Base-by-base conservation (phyloP, 2,113 vertebrate species). In the Microtus pennsylvanicus region DNA sequence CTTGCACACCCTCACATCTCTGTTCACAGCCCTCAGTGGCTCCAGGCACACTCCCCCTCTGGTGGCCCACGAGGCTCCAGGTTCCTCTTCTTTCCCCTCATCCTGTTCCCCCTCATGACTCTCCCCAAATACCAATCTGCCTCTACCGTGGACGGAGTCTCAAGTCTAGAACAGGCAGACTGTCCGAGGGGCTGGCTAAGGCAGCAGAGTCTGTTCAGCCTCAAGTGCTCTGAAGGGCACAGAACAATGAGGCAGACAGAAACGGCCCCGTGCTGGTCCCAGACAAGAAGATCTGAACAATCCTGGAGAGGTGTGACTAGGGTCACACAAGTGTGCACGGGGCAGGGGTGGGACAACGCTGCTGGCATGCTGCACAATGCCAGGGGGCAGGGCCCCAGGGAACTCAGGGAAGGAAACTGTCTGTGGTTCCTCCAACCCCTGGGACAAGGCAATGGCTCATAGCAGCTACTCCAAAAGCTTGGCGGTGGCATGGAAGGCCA, bases 1-100 rank as follows among this genome's bases (percentile, higher is more conserved):
- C 8, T 6, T 30, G 5, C n/a, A 6, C 45, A 81, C 21, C 7
- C 4, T 52, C 50, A 17, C 0, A 0, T 28, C 45, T 61, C 75
- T n/a, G 74, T 16, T 65, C 75, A 17, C n/a, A 58, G 55, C 10
- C 21, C 65, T 26, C 89, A 19, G 0, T 0, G 10, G 67, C 42
- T 78, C 77, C 76, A 35, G 16, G 24, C 35, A 72, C 86, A 67
- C 47, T 77, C 55, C 33, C 38, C 45, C 82, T 74, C 8, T 33
- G 10, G 69, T 7, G 7, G 12, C 52, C 12, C 58, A 50, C 4
- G 5, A 52, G 42, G 12, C 50, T 50, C 50, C 14, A 22, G 16
- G 19, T 33, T 58, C 45, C 7, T 21, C 38, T 28, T 8, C 75
- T 14, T 67, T 28, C 55, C 22, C 61, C 35, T 76, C 86, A 30